Evolutionary conservation across 2,888 invertebrate species (phyloP).

Genomic region (Panopea generosa): DNA sequence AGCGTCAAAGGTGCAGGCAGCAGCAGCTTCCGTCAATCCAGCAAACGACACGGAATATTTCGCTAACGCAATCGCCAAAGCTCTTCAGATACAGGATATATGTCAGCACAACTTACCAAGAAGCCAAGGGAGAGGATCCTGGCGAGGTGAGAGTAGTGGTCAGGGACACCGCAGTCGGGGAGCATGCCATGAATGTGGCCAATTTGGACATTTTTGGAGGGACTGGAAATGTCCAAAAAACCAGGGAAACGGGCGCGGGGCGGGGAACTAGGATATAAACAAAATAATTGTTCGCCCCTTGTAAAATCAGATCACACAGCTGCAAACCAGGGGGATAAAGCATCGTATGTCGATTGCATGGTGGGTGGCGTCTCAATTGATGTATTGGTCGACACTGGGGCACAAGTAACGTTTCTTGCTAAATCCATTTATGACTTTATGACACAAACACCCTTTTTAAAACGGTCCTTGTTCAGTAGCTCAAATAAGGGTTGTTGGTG

Average conservation of each 20-base stretch:
- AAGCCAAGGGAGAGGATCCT: not conserved
- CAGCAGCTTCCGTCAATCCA: not conserved
- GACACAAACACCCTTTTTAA: too few species aligned
- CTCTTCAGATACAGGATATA: not conserved
- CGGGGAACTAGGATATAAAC: not conserved
- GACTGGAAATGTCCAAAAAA: constrained; percentile 5
- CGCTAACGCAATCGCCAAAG: constrained; percentile 10
- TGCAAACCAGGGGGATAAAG: too few species aligned
- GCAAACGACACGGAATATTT: not conserved
- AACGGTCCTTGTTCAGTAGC: too few species aligned
- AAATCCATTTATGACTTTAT: not conserved
- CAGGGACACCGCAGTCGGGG: not conserved
- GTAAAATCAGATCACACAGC: not conserved
- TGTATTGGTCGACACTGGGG: constrained; percentile 13
- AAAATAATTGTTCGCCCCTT: constrained; percentile 6
- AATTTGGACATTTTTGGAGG: constrained; percentile 14
- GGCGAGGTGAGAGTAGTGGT: constrained; percentile 3
- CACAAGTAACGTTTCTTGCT: constrained; percentile 8
- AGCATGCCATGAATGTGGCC: constrained; percentile 9
- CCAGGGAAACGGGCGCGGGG: constrained; percentile 4
- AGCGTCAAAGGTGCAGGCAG: not conserved
- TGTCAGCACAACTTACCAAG: not conserved
- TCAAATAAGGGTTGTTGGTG: too few species aligned
- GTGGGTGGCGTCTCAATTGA: not conserved
- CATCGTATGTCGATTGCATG: not conserved